Percentiles rank a stretch among this genome's conserved stretches.
phyloP scores from a whole-genome alignment of 2,797 vertebrate species.

The Oryzias dopingdopingensis region DNA sequence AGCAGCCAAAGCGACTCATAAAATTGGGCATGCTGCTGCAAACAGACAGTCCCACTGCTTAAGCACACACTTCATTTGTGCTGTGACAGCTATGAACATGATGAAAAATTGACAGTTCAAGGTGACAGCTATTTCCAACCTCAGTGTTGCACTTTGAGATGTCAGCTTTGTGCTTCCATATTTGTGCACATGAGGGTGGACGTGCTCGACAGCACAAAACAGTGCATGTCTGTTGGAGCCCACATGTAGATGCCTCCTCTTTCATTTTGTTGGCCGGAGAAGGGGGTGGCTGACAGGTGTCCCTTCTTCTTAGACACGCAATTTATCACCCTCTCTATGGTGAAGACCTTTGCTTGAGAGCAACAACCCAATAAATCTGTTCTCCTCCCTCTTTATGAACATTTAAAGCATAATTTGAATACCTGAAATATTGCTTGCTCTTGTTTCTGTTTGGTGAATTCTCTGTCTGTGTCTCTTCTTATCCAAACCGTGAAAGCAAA shows the following conservation, averaged over 20 bases:
- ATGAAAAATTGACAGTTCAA: conserved; percentile 71
- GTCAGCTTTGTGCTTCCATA: conserved; percentile 36
- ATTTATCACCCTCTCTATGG: conserved; percentile 77
- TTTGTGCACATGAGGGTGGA: conserved; percentile 18
- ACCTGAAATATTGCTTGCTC: conserved; percentile 1
- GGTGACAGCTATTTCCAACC: conserved; percentile 61
- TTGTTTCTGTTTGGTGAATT: conserved; percentile 2
- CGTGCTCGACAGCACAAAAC: conserved; percentile 2
- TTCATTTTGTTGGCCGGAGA: conserved; percentile 38
- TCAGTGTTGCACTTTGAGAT: conserved; percentile 38
- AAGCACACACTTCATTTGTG: conserved; percentile 55
- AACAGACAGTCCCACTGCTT: conserved; percentile 20
- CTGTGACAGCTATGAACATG: conserved; percentile 59
- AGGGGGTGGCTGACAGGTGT: conserved; percentile 71
- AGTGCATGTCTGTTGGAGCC: conserved; percentile 3
- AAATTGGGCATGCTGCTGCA: background rate
- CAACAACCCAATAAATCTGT: conserved; percentile 35
- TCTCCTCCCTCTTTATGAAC: conserved; percentile 16
- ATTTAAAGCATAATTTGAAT: conserved; percentile 28
- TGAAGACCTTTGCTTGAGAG: conserved; percentile 54
- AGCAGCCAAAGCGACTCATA: background rate
- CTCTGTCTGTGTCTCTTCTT: conserved; percentile 20
- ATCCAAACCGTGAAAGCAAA: conserved; percentile 36
- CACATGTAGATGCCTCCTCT: conserved; percentile 34
- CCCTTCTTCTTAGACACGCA: conserved; percentile 73